A percentile compares a stretch with the other conserved stretches of the same genome.
Evolutionary conservation across 23 tunicate genomes (phyloP).

Genomic region (Diplosoma virens): DNA sequence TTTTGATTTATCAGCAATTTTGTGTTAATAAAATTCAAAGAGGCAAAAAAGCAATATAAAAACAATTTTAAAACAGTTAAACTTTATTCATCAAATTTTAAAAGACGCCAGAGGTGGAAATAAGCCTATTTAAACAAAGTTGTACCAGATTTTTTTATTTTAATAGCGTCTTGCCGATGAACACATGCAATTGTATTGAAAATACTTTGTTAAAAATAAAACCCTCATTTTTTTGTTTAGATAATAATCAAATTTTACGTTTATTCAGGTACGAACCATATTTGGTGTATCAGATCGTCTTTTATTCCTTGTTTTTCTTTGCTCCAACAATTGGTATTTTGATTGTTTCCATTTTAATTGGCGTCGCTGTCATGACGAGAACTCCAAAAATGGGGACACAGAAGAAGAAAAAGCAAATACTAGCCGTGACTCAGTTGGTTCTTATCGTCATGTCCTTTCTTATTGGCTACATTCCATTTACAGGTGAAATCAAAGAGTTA

Average conservation of each 20-base stretch:
- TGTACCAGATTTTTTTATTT: too few species aligned
- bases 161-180: too few species aligned
- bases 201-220: neutral
- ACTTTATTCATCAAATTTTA: too few species aligned
- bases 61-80: too few species aligned
- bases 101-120: too few species aligned
- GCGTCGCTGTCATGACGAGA: slow-evolving; percentile 28
- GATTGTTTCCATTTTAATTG: slow-evolving; percentile 45
- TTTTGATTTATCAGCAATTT: neutral
- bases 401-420: slow-evolving; percentile 21
- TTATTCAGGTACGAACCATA: slow-evolving; percentile 41
- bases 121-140: too few species aligned
- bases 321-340: slow-evolving; percentile 50
- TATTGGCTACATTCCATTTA: slow-evolving; percentile 56
- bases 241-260: neutral
- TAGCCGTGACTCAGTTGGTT: slow-evolving; percentile 38
- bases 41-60: too few species aligned
- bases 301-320: slow-evolving; percentile 42
- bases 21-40: too few species aligned
- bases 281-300: slow-evolving; percentile 19
- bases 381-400: slow-evolving; percentile 12
- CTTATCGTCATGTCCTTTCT: slow-evolving; percentile 45
- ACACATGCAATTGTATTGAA: too few species aligned
- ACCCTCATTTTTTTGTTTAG: neutral
- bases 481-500: too few species aligned